phyloP scores from a whole-genome alignment of 2,888 invertebrate species.

The Galerucella nymphaeae region DNA sequence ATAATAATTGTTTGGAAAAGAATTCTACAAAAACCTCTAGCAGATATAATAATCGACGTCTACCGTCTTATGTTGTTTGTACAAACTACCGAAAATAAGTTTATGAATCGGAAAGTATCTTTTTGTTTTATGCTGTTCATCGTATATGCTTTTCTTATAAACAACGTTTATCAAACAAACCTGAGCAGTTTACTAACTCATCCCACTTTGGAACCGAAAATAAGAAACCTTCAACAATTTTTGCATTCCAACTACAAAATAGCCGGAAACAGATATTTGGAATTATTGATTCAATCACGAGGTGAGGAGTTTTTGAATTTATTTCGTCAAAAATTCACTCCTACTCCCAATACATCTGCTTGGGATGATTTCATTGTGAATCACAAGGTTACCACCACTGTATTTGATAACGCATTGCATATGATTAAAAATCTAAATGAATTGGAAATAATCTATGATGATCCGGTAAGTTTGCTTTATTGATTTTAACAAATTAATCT shows the following conservation, averaged over 20 bases:
- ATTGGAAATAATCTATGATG: not conserved
- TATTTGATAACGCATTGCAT: not conserved
- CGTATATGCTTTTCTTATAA: not conserved
- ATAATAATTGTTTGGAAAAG: not conserved
- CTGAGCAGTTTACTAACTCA: not conserved
- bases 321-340: not conserved
- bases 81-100: not conserved
- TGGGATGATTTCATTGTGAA: not conserved
- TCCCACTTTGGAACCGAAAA: not conserved
- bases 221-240: not conserved
- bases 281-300: not conserved
- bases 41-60: not conserved
- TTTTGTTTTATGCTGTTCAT: not conserved
- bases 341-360: not conserved
- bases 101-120: not conserved
- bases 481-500: not conserved
- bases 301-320: not conserved
- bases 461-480: not conserved
- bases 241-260: not conserved
- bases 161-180: conserved; percentile 3
- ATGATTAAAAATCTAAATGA: not conserved
- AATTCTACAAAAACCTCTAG: not conserved
- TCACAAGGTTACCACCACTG: not conserved
- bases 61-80: not conserved
- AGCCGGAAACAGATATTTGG: not conserved